Conservation (phyloP, 37 sponge, comb jelly and placozoan genomes). For the Halisarca cf. caerulea region DNA sequence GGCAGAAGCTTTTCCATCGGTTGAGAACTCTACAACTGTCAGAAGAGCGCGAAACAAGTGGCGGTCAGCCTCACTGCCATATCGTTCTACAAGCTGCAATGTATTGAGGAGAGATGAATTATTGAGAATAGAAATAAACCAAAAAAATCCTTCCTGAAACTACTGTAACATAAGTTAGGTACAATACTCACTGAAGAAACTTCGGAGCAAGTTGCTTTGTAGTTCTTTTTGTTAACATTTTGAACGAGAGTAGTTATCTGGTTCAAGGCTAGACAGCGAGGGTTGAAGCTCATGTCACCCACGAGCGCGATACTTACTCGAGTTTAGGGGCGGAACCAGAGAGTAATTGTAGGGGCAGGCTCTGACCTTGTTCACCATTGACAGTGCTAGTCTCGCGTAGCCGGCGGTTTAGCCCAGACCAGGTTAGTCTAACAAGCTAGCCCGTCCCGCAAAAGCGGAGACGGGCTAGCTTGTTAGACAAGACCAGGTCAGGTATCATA, state of each 20-base stretch:
- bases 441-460: too few species aligned
- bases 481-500: too few species aligned
- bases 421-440: too few species aligned
- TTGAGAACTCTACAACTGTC: conserved; percentile 76
- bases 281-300: conserved; percentile 72
- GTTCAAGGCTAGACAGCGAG: conserved; percentile 79
- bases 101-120: not conserved
- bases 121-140: not conserved
- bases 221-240: conserved; percentile 87
- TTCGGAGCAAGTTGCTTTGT: conserved; percentile 74
- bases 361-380: too few species aligned
- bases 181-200: conserved; percentile 56
- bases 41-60: conserved; percentile 87
- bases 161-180: too few species aligned
- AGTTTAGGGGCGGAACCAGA: too few species aligned
- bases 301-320: conserved; percentile 16
- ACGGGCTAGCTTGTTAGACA: too few species aligned
- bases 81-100: conserved; percentile 58
- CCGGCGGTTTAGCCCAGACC: too few species aligned
- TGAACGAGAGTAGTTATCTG: conserved; percentile 84
- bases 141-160: not conserved
- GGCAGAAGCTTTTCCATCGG: conserved; percentile 65
- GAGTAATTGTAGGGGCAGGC: too few species aligned
- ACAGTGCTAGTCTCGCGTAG: too few species aligned
- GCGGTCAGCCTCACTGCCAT: conserved; percentile 88